Base-by-base conservation (phyloP, 2,113 vertebrate genomes). In the Verasper variegatus region DNA sequence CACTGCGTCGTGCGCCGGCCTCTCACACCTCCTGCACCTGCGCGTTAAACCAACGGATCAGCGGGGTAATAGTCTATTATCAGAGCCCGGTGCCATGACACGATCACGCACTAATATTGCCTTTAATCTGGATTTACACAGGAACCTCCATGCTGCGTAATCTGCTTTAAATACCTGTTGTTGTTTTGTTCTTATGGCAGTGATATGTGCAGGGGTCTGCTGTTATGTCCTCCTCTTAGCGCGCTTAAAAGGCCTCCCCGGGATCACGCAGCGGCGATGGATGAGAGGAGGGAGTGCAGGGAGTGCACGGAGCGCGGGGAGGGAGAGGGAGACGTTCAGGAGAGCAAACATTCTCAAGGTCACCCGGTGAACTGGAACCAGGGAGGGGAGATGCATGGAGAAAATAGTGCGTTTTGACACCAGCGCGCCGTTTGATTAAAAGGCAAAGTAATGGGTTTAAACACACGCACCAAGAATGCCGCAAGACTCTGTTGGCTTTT, bases 341-440 rank as follows among this genome's bases (percentile, higher is more conserved):
- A 97, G 95, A 96, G 95, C 95, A 97, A 97, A 97, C 96, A 97
- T 96, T 96, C 95, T 97, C 97, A 98, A 98, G 97, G 97, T 98
- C 96, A 97, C 91, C 94, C 95, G 78, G 94, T 96, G 96, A 96
- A 96, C 95, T 95, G 96, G 97, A 96, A 97, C 96, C 95, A 92
- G 94, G 89, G 71, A 87, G 85, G 93, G 85, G 95, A 97, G 96
- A 96, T 96, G 95, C 95, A 96, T 97, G 96, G 95, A 91, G n/a
- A 96, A 95, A 95, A 97, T 95, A 93, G 96, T 95, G 92, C 95
- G 96, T 96, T 97, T 96, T 97, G 97, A 97, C 96, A 97, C 94
- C 94, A 94, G 94, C 87, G 92, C 91, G 94, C 92, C 93, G 95
- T 96, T 97, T 98, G 97, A 98, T 98, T 98, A 98, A 98, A 97